Evolutionary conservation across 1,140 invertebrate species (phyloP), one percentile per base, ranked within the genome.

Genomic region (Scaptomyza montana): DNA sequence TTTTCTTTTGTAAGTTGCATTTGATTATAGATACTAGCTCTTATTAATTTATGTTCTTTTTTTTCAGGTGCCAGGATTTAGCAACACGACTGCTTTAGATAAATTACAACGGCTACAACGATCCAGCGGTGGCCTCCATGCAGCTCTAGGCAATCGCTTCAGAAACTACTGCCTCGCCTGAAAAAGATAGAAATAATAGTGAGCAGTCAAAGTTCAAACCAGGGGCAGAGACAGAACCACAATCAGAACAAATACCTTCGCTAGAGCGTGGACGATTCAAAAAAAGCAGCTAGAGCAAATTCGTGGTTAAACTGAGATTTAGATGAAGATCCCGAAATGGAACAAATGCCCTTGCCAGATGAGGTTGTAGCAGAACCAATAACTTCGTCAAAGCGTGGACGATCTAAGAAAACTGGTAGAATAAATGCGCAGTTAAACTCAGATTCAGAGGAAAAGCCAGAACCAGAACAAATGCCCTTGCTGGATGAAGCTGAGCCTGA

Each of bases 1-100:
- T 10, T 16, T n/a, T 7, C n/a, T 6, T 82, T 82, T 62, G 79
- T 82, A 62, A 59, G 80, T 71, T 10, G 10, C 5, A 8, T 5
- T 3, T 16, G 1, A 9, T 50, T 7, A 33, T 5, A 7, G 39
- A 25, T 7, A 13, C 4, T 51, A 13, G 3, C 12, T 13, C 1
- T 9, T 10, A 3, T 1, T 45, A 2, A 43, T 43, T n/a, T n/a
- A 43, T 43, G 8, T n/a, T 8, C 5, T 45, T 1, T 30, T 30
- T 30, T 5, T 25, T 70, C 63, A 86, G 77, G 0, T 47, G 12
- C 82, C 71, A 9, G 16, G 12, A n/a, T 19, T 62, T 16, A 71
- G 69, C 61, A 79, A 70, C 47, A 86, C 78, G 36, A 69, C 77
- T 5, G 56, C 28, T n/a, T 16, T 21, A 50, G 16, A 33, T 9